Percentiles rank a stretch among this genome's conserved stretches.
These are phyloP conservation scores for Sorex fumeus DNA, from an alignment of 2,113 vertebrate genomes.

Conservation along the genomic window DNA sequence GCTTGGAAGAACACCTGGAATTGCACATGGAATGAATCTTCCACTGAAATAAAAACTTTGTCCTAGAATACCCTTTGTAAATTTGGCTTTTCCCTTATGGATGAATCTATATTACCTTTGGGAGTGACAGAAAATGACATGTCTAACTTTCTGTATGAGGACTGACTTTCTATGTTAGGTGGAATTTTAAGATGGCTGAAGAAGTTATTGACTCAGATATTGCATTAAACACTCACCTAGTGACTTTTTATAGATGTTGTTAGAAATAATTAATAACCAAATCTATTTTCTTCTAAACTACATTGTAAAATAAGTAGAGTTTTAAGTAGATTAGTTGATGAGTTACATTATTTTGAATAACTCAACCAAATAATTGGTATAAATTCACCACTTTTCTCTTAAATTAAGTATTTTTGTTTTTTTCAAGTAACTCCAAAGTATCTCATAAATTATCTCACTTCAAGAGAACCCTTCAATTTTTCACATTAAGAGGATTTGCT, in stretches of 20 bases:
- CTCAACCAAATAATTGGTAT: not conserved
- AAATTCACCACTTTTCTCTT: not conserved
- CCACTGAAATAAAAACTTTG: not conserved
- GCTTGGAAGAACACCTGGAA: not conserved
- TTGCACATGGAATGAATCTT: not conserved
- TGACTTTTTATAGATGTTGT: not conserved
- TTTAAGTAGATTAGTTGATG: conserved; percentile 35
- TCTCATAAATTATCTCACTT: not conserved
- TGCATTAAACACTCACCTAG: not conserved
- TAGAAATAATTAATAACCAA: not conserved
- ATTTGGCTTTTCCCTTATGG: too few relatives aligned
- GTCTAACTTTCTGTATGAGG: not conserved
- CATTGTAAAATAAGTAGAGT: not conserved
- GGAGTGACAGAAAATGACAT: not conserved
- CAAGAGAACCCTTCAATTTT: not conserved
- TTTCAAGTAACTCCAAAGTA: not conserved
- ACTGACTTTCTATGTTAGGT: not conserved
- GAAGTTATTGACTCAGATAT: too few relatives aligned
- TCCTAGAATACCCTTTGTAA: not conserved
- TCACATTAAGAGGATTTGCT: not conserved
- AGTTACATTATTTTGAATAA: conserved; percentile 41
- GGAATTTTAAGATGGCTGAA: not conserved
- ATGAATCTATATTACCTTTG: not conserved
- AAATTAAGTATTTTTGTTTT: conserved; percentile 17
- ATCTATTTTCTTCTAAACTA: conserved; percentile 16